Percentiles rank a stretch among this genome's conserved stretches.
Conservation (phyloP, 2,888 invertebrate genomes). For the Patella depressa region DNA sequence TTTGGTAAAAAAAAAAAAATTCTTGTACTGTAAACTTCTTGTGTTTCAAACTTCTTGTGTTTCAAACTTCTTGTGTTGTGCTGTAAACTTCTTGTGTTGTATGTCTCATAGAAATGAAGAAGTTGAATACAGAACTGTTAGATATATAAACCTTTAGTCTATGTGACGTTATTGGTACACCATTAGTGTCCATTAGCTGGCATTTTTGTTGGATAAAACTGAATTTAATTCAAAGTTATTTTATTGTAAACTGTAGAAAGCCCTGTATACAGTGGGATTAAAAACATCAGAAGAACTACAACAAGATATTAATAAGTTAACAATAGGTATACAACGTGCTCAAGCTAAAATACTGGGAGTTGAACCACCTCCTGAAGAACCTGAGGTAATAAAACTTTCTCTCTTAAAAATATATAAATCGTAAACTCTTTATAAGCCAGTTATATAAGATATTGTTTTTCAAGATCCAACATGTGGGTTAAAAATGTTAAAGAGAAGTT, state of each 20-base stretch:
- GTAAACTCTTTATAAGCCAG: too few relatives aligned
- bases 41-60: too few relatives aligned
- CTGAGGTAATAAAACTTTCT: constrained; percentile 70
- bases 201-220: too few relatives aligned
- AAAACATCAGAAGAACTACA: constrained; percentile 85
- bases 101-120: too few relatives aligned
- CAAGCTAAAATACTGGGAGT: constrained; percentile 74
- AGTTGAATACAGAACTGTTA: not conserved
- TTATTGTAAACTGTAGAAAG: constrained; percentile 74
- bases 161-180: too few relatives aligned
- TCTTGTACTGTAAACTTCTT: too few relatives aligned
- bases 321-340: constrained; percentile 78
- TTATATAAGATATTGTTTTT: not conserved
- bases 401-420: too few relatives aligned
- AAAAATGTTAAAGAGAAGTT: not conserved
- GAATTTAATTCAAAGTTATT: constrained; percentile 3
- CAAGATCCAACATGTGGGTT: not conserved
- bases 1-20: too few relatives aligned
- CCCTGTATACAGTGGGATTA: constrained; percentile 82
- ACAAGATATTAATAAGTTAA: constrained; percentile 80
- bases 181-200: too few relatives aligned
- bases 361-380: constrained; percentile 76
- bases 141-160: too few relatives aligned
- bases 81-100: too few relatives aligned
- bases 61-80: too few relatives aligned